These are phyloP conservation scores for Rotaria socialis DNA, from an alignment of 2,888 invertebrate species.

Conservation along the genomic window DNA sequence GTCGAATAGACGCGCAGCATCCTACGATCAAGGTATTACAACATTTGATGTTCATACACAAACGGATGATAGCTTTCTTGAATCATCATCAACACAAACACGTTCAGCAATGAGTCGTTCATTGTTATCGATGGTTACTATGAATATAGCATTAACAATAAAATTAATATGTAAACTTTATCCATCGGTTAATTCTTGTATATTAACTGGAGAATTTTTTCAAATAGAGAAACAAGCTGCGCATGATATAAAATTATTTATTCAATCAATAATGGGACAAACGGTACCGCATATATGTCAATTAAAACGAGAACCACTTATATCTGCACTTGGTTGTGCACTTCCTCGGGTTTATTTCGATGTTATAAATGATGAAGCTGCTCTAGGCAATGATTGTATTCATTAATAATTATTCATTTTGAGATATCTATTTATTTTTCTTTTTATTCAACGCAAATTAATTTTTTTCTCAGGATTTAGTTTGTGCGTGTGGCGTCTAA, in stretches of 20 bases:
- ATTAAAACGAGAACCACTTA: slow-evolving; percentile 6
- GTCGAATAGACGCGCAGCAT: slow-evolving; percentile 8
- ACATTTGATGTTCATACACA: slow-evolving; percentile 23
- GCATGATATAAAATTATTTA: not conserved
- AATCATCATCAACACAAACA: not conserved
- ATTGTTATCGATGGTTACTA: not conserved
- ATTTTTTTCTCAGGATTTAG: not conserved
- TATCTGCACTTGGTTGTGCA: not conserved
- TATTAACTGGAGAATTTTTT: slow-evolving; percentile 18
- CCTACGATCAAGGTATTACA: not conserved
- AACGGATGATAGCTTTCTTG: slow-evolving; percentile 18
- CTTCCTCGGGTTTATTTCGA: slow-evolving; percentile 17
- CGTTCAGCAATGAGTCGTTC: not conserved
- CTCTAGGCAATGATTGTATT: slow-evolving; percentile 10
- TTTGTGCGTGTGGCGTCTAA: not conserved
- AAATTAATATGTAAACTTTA: slow-evolving; percentile 16
- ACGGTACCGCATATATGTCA: not conserved
- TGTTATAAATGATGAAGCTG: not conserved
- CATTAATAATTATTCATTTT: not conserved
- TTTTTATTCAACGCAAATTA: not conserved
- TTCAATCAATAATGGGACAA: not conserved
- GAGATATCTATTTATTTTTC: not conserved
- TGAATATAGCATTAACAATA: slow-evolving; percentile 22
- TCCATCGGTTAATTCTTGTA: not conserved
- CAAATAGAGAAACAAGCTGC: not conserved